phyloP scores from a whole-genome alignment of 1,140 invertebrate genomes.

The Teleopsis dalmanni region DNA sequence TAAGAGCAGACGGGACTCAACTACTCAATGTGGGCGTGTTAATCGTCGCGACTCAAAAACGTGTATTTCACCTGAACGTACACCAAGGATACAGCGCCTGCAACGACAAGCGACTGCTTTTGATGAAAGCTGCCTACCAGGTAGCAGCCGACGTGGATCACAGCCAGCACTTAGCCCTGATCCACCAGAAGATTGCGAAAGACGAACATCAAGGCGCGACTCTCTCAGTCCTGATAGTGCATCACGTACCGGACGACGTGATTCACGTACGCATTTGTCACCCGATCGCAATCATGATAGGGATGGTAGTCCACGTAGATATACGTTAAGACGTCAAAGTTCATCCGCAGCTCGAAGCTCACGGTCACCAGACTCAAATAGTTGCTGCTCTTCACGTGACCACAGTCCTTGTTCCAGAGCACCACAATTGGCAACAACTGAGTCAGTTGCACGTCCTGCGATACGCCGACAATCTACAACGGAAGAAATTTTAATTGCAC shows the following conservation, averaged over 20 bases:
- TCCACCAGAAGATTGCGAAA: constrained; percentile 51
- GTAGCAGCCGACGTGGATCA: constrained; percentile 62
- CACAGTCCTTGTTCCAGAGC: constrained; percentile 63
- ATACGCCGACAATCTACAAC: constrained; percentile 82
- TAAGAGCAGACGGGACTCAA: constrained; percentile 68
- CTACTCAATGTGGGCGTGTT: constrained; percentile 65
- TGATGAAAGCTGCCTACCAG: constrained; percentile 70
- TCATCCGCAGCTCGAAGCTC: constrained; percentile 59
- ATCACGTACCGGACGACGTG: constrained; percentile 58
- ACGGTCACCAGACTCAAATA: constrained; percentile 65
- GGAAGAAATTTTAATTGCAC: constrained; percentile 82
- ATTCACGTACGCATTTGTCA: constrained; percentile 69
- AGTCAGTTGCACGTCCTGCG: constrained; percentile 52
- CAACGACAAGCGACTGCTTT: constrained; percentile 80
- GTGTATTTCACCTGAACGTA: constrained; percentile 57
- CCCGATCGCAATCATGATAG: constrained; percentile 66
- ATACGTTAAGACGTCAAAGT: constrained; percentile 66
- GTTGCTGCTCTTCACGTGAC: constrained; percentile 62
- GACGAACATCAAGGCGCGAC: constrained; percentile 67
- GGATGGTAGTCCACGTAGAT: constrained; percentile 62
- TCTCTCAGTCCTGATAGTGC: constrained; percentile 83
- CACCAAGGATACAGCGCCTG: constrained; percentile 61
- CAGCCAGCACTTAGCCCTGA: constrained; percentile 76
- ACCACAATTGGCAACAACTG: constrained; percentile 46
- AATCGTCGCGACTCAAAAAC: constrained; percentile 60